phyloP scores from a whole-genome alignment of 2,113 vertebrate species.

The Lepidothrix coronata region DNA sequence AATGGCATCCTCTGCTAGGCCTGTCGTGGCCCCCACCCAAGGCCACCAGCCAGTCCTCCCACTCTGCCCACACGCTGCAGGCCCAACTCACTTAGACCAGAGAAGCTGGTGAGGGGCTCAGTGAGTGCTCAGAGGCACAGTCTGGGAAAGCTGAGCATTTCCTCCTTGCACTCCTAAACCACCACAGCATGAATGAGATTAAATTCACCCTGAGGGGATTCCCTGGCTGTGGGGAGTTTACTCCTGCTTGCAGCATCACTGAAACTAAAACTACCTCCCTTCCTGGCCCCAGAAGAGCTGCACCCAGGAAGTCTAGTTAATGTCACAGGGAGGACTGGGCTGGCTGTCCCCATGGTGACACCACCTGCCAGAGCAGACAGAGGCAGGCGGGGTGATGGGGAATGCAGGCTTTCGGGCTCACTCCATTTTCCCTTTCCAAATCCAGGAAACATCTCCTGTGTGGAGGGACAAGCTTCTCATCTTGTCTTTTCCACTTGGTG shows the following conservation, averaged over 20 bases:
- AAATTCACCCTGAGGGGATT: not conserved
- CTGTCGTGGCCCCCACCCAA: accelerated
- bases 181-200: not conserved
- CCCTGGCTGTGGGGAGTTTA: not conserved
- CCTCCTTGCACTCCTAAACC: not conserved
- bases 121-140: not conserved
- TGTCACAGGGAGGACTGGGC: not conserved
- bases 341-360: not conserved
- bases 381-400: not conserved
- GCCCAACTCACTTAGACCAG: not conserved
- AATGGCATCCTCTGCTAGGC: not conserved
- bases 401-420: not conserved
- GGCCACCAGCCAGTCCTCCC: not conserved
- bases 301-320: not conserved
- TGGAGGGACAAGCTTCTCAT: not conserved
- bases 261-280: not conserved
- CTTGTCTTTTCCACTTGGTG: not conserved
- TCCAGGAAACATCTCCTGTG: not conserved
- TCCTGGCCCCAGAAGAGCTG: not conserved
- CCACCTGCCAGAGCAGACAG: not conserved
- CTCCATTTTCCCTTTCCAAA: not conserved
- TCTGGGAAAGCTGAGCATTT: not conserved
- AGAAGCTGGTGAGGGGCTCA: accelerated
- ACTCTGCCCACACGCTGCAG: not conserved
- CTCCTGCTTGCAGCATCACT: not conserved